Base-by-base conservation (phyloP, 2,888 invertebrate genomes). In the Perizoma affinitatum region DNA sequence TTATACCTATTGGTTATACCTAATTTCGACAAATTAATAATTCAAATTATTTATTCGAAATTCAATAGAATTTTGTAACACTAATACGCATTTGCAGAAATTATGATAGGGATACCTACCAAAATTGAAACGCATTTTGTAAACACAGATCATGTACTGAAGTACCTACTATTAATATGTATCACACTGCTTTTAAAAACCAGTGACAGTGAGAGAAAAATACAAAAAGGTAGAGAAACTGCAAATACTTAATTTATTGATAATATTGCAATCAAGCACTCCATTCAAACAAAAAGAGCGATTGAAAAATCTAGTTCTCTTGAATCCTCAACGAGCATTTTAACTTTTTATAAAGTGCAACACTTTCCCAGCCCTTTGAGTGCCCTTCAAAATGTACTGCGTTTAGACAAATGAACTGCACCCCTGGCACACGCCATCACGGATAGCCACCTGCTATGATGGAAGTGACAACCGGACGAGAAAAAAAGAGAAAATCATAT, bases 281-380 rank as follows among this genome's bases (percentile, higher is more conserved):
- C 22, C 3, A 22, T 22, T 22, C 71, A 72, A 79, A 81, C 79
- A 82, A 87, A 83, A 78, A 81, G 78, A 63, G 67, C 73, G 74
- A 76, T 76, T 70, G 80, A 82, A 75, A 78, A 86, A 76, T 72
- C 68, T 70, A 71, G 61, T 64, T 66, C 72, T 76, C 79, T 84
- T 72, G 70, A 80, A 74, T 68, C 74, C 70, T 82, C 74, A 78
- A 82, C 77, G 71, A 84, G 80, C 82, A 79, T 87, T 89, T 90
- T 90, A 87, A 90, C 87, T 90, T 88, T 88, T 88, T 85, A 80
- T 87, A 87, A 90, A 92, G 88, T 89, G 91, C 89, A 90, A 91
- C 90, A 90, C 88, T 90, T 90, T 91, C 90, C 90, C 91, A 89
- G 87, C 86, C 84, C 83, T 75, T 60, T 67, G 71, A 87, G 84